Percentiles rank a stretch among this genome's conserved stretches.
Conservation (phyloP, 2,113 vertebrate species). For the Varanus komodoensis region DNA sequence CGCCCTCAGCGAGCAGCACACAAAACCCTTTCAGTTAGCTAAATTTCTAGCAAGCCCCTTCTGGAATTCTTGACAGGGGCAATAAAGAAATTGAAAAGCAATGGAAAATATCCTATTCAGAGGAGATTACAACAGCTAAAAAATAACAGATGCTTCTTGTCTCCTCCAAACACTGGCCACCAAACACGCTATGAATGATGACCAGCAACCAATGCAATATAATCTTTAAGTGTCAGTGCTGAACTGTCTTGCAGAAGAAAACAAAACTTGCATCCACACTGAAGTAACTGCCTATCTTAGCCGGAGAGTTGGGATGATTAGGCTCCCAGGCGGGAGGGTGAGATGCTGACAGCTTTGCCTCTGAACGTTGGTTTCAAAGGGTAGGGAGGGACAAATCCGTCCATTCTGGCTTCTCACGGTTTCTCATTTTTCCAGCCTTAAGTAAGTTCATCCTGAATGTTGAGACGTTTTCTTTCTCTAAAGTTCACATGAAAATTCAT, state of each 20-base stretch:
- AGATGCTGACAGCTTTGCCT: too few species aligned
- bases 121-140: not conserved
- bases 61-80: not conserved
- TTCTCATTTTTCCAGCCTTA: too few species aligned
- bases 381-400: too few species aligned
- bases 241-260: not conserved
- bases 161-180: too few species aligned
- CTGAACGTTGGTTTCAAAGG: too few species aligned
- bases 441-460: too few species aligned
- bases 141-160: not conserved
- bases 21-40: not conserved
- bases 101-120: not conserved
- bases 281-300: not conserved
- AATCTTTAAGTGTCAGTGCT: too few species aligned
- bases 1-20: not conserved
- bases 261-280: too few species aligned
- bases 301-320: not conserved
- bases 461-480: too few species aligned
- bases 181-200: not conserved
- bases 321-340: not conserved
- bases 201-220: not conserved
- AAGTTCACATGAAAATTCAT: too few species aligned
- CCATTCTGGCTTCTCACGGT: not conserved
- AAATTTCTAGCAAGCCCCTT: not conserved
- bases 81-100: not conserved